Evolutionary conservation across 2,888 invertebrate genomes (phyloP).

Genomic region (Laothoe populi): DNA sequence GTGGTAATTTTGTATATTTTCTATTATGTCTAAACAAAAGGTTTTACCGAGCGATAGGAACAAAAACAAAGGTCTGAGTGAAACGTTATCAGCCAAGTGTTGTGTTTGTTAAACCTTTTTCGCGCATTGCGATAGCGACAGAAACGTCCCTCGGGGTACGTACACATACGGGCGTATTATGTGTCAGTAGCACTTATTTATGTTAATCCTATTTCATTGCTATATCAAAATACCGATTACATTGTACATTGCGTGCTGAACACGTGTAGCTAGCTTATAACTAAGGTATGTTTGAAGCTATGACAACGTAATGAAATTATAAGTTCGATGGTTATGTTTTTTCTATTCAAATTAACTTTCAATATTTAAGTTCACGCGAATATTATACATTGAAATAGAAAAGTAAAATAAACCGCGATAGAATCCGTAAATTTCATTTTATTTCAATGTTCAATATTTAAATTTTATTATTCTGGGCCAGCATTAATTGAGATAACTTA

Average conservation of each 20-base stretch:
- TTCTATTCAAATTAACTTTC: no score
- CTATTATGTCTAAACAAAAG: slow-evolving; percentile 12
- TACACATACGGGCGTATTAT: slow-evolving; percentile 14
- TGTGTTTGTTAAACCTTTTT: slow-evolving; percentile 23
- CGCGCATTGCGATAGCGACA: background rate
- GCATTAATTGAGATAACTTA: no score
- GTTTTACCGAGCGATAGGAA: slow-evolving; percentile 12
- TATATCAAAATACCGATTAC: background rate
- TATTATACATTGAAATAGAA: no score
- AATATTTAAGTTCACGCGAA: no score
- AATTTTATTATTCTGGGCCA: no score
- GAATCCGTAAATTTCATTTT: no score
- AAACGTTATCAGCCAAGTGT: slow-evolving; percentile 16
- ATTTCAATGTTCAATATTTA: no score
- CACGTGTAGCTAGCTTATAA: no score
- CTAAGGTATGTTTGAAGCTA: no score
- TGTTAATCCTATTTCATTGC: background rate
- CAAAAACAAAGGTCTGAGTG: slow-evolving; percentile 27
- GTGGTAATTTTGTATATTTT: background rate
- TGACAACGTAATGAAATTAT: background rate
- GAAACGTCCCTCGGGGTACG: background rate
- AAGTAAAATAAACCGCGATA: no score
- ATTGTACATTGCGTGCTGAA: background rate
- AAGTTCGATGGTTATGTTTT: no score
- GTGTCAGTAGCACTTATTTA: background rate